These are phyloP conservation scores for Xanthostigma xanthostigma DNA, from an alignment of 2,888 invertebrate genomes.

Conservation along the genomic window DNA sequence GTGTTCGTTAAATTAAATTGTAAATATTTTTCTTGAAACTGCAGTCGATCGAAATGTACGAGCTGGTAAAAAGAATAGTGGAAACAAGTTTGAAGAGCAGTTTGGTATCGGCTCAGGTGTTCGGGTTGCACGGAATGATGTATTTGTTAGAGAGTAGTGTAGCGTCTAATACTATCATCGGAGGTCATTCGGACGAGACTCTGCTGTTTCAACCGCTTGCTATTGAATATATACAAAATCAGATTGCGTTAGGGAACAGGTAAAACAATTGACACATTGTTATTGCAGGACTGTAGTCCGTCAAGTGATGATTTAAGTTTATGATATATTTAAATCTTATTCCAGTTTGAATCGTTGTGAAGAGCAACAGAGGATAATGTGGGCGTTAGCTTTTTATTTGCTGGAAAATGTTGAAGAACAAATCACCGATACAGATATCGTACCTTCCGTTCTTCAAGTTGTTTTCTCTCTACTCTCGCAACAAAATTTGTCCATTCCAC, in stretches of 20 bases:
- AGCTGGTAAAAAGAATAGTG: constrained; percentile 42
- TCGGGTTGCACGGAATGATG: constrained; percentile 48
- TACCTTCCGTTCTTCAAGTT: constrained; percentile 38
- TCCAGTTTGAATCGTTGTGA: constrained; percentile 28
- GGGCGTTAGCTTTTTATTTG: constrained; percentile 61
- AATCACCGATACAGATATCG: constrained; percentile 40
- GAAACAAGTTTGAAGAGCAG: constrained; percentile 43
- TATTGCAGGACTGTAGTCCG: neutral
- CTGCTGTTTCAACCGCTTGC: constrained; percentile 33
- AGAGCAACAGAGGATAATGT: constrained; percentile 52
- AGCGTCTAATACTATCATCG: constrained; percentile 29
- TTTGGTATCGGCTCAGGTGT: constrained; percentile 43
- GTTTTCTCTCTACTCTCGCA: constrained; percentile 35
- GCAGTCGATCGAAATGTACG: constrained; percentile 40
- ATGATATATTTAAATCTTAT: constrained; percentile 7
- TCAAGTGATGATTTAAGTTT: too few relatives aligned
- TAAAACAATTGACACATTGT: constrained; percentile 16
- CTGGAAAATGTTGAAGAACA: constrained; percentile 56
- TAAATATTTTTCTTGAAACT: constrained; percentile 14
- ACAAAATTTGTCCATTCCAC: constrained; percentile 29
- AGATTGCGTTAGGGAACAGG: constrained; percentile 28
- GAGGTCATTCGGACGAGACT: constrained; percentile 32
- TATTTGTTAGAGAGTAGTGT: constrained; percentile 47
- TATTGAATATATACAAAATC: constrained; percentile 35
- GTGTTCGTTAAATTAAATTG: constrained; percentile 2